A percentile compares a stretch with the other conserved stretches of the same genome.
phyloP scores from a whole-genome alignment of 1,140 invertebrate species.

The Meloidogyne chitwoodi region DNA sequence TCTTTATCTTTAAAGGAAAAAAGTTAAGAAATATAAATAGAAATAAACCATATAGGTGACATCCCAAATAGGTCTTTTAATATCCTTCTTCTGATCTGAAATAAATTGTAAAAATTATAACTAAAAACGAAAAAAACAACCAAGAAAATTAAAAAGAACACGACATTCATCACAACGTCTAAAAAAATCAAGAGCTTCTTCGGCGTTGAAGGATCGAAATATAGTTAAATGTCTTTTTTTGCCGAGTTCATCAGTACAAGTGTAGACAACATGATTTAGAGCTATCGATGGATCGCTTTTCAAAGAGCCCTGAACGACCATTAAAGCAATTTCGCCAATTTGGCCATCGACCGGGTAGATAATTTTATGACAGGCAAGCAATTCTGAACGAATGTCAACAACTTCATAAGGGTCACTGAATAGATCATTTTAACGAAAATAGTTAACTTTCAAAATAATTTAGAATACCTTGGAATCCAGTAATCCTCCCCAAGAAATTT shows the following conservation, averaged over 20 bases:
- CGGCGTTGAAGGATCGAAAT: conserved; percentile 25
- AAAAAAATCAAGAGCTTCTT: conserved; percentile 47
- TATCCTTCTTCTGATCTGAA: conserved; percentile 39
- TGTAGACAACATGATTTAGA: conserved; percentile 11
- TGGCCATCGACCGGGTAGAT: neutral
- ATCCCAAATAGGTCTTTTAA: conserved; percentile 40
- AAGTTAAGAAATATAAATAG: neutral
- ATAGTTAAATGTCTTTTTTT: conserved; percentile 7
- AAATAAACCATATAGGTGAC: conserved; percentile 23
- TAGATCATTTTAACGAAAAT: too few species aligned
- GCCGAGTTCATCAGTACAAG: neutral
- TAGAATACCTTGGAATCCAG: conserved; percentile 13
- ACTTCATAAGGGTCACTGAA: conserved; percentile 17
- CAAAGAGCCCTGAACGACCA: conserved; percentile 12
- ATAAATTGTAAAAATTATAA: neutral
- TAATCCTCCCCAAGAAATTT: conserved; percentile 15
- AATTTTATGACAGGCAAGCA: neutral
- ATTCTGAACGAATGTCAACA: conserved; percentile 7
- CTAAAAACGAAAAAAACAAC: conserved; percentile 20
- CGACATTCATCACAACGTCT: conserved; percentile 48
- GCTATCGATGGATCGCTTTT: neutral
- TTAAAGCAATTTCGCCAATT: neutral
- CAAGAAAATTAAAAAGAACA: conserved; percentile 33
- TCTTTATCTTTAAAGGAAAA: conserved; percentile 5
- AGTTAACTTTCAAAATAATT: neutral